phyloP scores from a whole-genome alignment of 1,140 invertebrate species.

The Mylabris phalerata region DNA sequence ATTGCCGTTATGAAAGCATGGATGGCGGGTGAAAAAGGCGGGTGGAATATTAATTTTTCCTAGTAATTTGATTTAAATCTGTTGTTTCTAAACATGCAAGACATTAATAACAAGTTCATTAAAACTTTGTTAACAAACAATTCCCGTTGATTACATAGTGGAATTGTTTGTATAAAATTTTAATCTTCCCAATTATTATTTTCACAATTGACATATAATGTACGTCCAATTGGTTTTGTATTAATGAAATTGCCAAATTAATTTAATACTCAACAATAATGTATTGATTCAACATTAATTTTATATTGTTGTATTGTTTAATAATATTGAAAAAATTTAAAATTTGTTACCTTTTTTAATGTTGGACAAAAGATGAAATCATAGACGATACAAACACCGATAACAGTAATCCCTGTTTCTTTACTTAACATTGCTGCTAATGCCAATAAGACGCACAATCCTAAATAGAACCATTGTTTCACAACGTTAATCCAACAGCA shows the following conservation, averaged over 20 bases:
- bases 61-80: neutral
- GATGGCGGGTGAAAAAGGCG: neutral
- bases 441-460: conserved; percentile 51
- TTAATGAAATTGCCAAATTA: no score
- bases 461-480: conserved; percentile 50
- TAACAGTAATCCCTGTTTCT: conserved; percentile 86
- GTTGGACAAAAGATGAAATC: conserved; percentile 45
- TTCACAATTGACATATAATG: no score
- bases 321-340: neutral
- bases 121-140: no score
- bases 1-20: no score
- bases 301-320: no score
- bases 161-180: no score
- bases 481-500: conserved; percentile 42
- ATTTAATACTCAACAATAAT: no score
- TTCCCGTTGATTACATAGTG: no score
- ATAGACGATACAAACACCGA: conserved; percentile 81
- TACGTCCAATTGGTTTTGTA: no score
- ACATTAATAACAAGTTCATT: neutral
- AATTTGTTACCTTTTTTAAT: conserved; percentile 25
- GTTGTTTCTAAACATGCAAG: conserved; percentile 3
- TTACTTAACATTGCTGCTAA: conserved; percentile 74
- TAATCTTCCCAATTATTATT: no score
- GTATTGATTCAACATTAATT: no score
- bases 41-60: conserved; percentile 7